Evolutionary conservation across 2,888 invertebrate genomes (phyloP), one percentile per base, ranked within the genome.

Genomic region (Scaeva pyrastri): DNA sequence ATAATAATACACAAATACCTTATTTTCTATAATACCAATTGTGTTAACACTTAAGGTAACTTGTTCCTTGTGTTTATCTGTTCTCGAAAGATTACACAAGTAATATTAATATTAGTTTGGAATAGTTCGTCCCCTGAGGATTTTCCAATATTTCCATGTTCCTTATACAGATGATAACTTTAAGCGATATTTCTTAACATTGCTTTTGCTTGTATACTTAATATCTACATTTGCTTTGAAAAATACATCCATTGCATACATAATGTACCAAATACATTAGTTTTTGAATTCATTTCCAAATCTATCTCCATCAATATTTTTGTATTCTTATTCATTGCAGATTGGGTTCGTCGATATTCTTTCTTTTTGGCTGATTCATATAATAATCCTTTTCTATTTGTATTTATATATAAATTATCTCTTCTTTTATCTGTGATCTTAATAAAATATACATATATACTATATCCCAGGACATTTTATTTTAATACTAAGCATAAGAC

Each of bases 341-440:
- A 76, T 81, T 85, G 85, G 76, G 76, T 70, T 76, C 85, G 43
- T 48, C 80, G 80, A 41, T 85, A 48, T 85, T 76, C 21, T 68
- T 52, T 70, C 48, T 81, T 6, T 70, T 70, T 73, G 60, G 85
- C 73, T 85, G 76, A 85, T 56, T 26, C 55, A 16, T 41, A 7
- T 12, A 4, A 19, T 16, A 45, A 16, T 52, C n/a, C n/a, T 23
- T 41, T 1, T 1, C n/a, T 14, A 2, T 39, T 16, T 58, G 16
- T 36, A 1, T 56, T 41, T 41, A 7, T 60, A 31, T 45, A 26
- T 16, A 45, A 43, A 19, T 1, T 43, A 0, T 23, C n/a, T 11
- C 16, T 66, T 66, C 1, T 14, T 31, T 66, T 3, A 21, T 19
- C 66, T 66, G 66, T 66, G 66, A 66, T 66, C 2, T 36, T 48